Evolutionary conservation across 2,797 vertebrate species (phyloP), one percentile per base, ranked within the genome.

Genomic region (Nothura maculosa): DNA sequence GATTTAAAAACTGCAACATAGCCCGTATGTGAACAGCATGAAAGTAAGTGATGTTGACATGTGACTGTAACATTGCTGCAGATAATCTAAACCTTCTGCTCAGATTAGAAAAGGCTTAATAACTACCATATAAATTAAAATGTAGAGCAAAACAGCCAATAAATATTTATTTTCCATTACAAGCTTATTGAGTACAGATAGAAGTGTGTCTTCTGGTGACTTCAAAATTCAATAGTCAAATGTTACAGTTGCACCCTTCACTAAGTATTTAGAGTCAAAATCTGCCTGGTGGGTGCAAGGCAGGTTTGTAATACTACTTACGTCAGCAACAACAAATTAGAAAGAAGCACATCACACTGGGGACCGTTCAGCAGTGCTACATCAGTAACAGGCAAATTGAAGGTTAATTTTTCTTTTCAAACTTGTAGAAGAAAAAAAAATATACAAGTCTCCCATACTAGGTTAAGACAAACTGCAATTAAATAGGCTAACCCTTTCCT

Each of bases 381-480:
- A 80, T 61, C 75, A 76, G 67, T 69, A 69, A 75, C 69, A 76
- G 73, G 73, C 66, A 84, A 78, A 80, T 47, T 55, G 9, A 45
- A 60, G 18, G 40, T 54, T 55, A 76, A 12, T 14, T 36, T 72
- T 78, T 55, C 69, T 89, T 87, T 50, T 67, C 79, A 64, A 38
- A 60, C 36, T 61, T 47, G 38, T 20, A 90, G 47, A 92, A 82
- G 87, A 91, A 94, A 92, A 78, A 94, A 82, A 94, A 94, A 89
- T 76, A 85, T 45, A 93, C 43, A 40, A 89, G 87, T 74, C 54
- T 91, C 2, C 1, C 43, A 42, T 40, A 81, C 45, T 86, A 67
- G 72, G 43, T 89, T 84, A 74, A 73, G 81, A 89, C 48, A 76
- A 90, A 83, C 60, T 47, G 79, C 68, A 83, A 85, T 94, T 93